These are phyloP conservation scores for Rhorus exstirpatorius DNA, from an alignment of 2,888 invertebrate species.

Conservation along the genomic window DNA sequence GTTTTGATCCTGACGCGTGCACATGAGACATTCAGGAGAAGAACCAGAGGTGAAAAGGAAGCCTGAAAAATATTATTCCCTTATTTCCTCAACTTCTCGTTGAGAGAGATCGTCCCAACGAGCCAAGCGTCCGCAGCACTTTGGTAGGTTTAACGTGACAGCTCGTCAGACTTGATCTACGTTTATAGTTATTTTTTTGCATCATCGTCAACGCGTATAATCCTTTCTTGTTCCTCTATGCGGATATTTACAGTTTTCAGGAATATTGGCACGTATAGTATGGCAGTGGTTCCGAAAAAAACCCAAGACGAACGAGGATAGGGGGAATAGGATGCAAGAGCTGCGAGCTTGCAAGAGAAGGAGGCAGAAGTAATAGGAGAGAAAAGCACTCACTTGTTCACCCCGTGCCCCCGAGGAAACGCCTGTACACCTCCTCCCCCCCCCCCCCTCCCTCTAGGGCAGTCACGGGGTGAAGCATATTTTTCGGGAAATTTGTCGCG, in stretches of 20 bases:
- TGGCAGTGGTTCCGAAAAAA: conserved; percentile 25
- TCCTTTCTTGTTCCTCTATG: conserved; percentile 39
- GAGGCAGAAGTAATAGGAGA: conserved; percentile 2
- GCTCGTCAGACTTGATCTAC: conserved; percentile 83
- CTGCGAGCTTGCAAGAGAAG: conserved; percentile 75
- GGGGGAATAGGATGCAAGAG: conserved; percentile 79
- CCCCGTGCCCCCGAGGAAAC: conserved; percentile 41
- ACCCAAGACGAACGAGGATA: conserved; percentile 21
- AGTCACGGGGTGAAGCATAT: conserved; percentile 78
- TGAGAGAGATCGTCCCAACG: conserved; percentile 60
- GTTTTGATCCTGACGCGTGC: conserved; percentile 26
- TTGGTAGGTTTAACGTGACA: conserved; percentile 81
- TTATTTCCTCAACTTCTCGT: conserved; percentile 44
- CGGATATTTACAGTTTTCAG: conserved; percentile 74
- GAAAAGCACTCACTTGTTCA: conserved; percentile 48
- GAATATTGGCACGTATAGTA: conserved; percentile 11
- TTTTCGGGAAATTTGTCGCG: conserved; percentile 85
- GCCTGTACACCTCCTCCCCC: conserved; percentile 30
- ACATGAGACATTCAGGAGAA: conserved; percentile 4
- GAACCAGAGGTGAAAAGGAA: conserved; percentile 18
- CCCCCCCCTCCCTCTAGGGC: no score
- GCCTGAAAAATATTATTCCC: conserved; percentile 48
- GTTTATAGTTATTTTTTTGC: conserved; percentile 85
- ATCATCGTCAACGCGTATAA: conserved; percentile 73
- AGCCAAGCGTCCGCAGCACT: conserved; percentile 74